Percentiles rank a stretch among this genome's conserved stretches.
phyloP scores from a whole-genome alignment of 2,113 vertebrate species.

The Pteropus alecto region DNA sequence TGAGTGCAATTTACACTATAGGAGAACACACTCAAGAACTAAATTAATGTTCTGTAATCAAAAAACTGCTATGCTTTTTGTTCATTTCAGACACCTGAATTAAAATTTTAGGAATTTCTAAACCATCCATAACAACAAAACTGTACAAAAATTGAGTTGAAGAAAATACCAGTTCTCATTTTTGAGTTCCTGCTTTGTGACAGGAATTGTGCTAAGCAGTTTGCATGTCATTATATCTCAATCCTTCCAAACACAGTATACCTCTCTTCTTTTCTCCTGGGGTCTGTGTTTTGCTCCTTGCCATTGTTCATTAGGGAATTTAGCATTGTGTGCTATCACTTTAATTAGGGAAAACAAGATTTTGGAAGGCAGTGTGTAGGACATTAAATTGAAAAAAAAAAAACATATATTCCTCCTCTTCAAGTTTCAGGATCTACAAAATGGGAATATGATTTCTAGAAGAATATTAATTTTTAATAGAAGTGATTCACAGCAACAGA shows the following conservation, averaged over 20 bases:
- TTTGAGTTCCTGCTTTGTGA: neutral
- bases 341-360: neutral
- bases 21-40: neutral
- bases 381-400: constrained; percentile 34
- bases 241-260: neutral
- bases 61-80: neutral
- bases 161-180: neutral
- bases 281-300: constrained; percentile 16
- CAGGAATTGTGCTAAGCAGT: neutral
- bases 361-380: neutral
- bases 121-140: neutral
- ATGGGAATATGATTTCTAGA: constrained; percentile 16
- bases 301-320: neutral
- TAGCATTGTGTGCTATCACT: neutral
- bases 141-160: neutral
- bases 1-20: neutral
- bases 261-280: neutral
- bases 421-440: neutral
- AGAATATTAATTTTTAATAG: neutral
- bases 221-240: neutral
- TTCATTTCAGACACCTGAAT: neutral
- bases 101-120: constrained; percentile 40
- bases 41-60: neutral
- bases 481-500: neutral
- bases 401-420: neutral